These are phyloP conservation scores for Trichopria drosophilae DNA, from an alignment of 2,888 invertebrate species.

Conservation along the genomic window DNA sequence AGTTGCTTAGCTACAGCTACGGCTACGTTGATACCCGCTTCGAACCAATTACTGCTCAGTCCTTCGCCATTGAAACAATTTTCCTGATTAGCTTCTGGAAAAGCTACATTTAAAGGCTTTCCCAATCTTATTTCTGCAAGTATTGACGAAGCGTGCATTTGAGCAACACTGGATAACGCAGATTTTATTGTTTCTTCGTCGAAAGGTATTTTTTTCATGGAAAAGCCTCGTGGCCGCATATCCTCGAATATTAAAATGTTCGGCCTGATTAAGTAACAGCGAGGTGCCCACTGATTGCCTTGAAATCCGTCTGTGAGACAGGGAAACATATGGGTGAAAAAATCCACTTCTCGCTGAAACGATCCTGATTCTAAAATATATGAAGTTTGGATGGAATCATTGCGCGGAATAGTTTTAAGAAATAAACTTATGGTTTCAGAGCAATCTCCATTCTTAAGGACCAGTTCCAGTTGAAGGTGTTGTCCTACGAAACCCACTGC, in stretches of 20 bases:
- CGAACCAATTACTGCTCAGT: conserved; percentile 39
- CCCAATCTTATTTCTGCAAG: conserved; percentile 44
- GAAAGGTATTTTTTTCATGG: conserved; percentile 34
- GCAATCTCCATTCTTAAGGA: conserved; percentile 10
- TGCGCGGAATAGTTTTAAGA: conserved; percentile 65
- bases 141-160: conserved; percentile 50
- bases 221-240: conserved; percentile 47
- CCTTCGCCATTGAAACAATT: conserved; percentile 35
- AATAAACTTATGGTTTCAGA: conserved; percentile 58
- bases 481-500: conserved; percentile 47
- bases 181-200: conserved; percentile 40
- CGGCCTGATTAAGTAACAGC: conserved; percentile 47
- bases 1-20: conserved; percentile 42
- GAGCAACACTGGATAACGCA: conserved; percentile 44
- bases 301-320: conserved; percentile 48
- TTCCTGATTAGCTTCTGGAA: conserved; percentile 43
- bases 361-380: conserved; percentile 60
- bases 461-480: conserved; percentile 40
- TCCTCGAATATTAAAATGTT: conserved; percentile 57
- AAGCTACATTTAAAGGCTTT: conserved; percentile 39
- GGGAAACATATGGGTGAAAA: conserved; percentile 58
- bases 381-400: conserved; percentile 59
- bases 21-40: conserved; percentile 38
- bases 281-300: conserved; percentile 47
- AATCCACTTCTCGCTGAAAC: conserved; percentile 60